These are phyloP conservation scores for Micromys minutus DNA, from an alignment of 2,113 vertebrate genomes.

Conservation along the genomic window DNA sequence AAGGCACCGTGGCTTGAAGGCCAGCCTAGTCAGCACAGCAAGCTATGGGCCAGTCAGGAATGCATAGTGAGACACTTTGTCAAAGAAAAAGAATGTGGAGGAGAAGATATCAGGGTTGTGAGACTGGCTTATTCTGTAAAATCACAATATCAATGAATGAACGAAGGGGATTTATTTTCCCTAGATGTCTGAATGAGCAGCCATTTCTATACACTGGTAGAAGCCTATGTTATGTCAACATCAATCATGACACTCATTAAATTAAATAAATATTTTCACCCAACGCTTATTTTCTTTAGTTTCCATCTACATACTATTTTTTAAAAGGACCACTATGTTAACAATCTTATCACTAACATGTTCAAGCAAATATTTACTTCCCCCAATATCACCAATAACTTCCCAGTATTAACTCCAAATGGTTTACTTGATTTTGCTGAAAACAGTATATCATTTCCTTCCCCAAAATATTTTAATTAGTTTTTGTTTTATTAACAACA, in stretches of 20 bases:
- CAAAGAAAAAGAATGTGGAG: neutral
- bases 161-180: neutral
- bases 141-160: neutral
- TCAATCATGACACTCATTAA: neutral
- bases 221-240: neutral
- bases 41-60: neutral
- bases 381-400: neutral
- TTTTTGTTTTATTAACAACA: neutral
- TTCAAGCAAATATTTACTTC: constrained; percentile 3
- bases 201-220: neutral
- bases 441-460: neutral
- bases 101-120: neutral
- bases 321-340: neutral
- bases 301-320: neutral
- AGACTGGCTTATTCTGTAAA: constrained; percentile 1
- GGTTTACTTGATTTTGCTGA: neutral
- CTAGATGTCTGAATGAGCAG: neutral
- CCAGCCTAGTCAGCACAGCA: neutral
- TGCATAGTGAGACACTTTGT: neutral
- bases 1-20: too few relatives aligned
- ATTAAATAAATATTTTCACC: constrained; percentile 15
- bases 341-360: neutral
- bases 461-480: neutral
- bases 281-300: neutral
- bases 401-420: neutral